Base-by-base conservation (phyloP, 2,888 invertebrate species). In the Eurytoma californica region DNA sequence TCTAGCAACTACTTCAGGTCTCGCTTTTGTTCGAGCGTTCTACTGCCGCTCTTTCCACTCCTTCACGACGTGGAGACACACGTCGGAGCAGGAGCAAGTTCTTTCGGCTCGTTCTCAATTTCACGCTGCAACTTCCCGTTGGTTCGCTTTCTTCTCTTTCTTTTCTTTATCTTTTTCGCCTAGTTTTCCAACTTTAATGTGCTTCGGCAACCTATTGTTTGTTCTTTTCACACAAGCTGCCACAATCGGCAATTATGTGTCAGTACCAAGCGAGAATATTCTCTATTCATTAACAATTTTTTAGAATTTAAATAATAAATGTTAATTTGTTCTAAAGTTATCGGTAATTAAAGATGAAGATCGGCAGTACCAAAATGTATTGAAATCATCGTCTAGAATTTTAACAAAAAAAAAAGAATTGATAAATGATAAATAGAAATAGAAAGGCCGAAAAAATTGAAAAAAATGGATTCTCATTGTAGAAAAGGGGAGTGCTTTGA, bases 1-100 rank as follows among this genome's bases (percentile, higher is more conserved):
- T 70, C 77, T 72, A 67, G 72, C 72, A 72, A 68, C 77, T 77
- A 75, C 81, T 77, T 72, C 75, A 79, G 80, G 61, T 61, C 66
- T 60, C 39, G 61, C 77, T 70, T 79, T 80, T 80, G 73, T 80
- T 82, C 81, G 60, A 58, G 58, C 49, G 51, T 66, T 65, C 55
- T 20, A 53, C 72, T 68, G 69, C 16, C 18, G 18, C 13, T 20
- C n/a, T 28, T 61, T 55, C 24, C 49, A 7, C n/a, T 28, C 47
- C 24, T 13, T 47, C 13, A 28, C 30, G 28, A 49, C 4, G 14
- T 51, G 53, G 9, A 3, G 66, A n/a, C 9, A n/a, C 0, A 14
- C 20, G 20, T 3, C 24, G 3, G 28, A 3, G 28, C 12, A 9
- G 9, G 5, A 12, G 51, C 16, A 16, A 28, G 68, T 69, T 73